Conservation (phyloP, 2,888 invertebrate genomes). For the Pherbina coryleti region DNA sequence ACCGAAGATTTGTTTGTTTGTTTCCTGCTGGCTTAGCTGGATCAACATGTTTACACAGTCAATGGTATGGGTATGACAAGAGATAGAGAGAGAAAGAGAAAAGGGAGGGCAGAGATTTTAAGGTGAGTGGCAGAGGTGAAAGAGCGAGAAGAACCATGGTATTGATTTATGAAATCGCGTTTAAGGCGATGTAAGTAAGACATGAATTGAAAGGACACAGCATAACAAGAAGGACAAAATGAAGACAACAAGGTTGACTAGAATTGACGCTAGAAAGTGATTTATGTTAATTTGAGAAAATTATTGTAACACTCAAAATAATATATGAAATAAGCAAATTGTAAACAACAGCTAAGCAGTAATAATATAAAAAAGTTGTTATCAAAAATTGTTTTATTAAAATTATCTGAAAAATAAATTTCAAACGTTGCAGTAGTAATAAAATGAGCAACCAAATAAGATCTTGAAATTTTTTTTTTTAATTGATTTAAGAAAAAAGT, state of each 20-base stretch:
- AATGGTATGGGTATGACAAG: neutral
- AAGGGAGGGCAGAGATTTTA: neutral
- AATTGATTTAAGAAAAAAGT: too few species aligned
- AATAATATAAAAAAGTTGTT: too few species aligned
- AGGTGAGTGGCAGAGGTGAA: neutral
- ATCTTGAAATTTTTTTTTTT: too few species aligned
- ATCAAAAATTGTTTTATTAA: too few species aligned
- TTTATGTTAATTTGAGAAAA: neutral
- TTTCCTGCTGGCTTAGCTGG: neutral
- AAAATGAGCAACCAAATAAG: too few species aligned
- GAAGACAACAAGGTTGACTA: neutral
- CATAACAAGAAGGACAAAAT: neutral
- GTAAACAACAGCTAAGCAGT: too few species aligned
- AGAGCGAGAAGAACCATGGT: neutral
- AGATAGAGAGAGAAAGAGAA: neutral
- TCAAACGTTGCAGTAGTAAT: too few species aligned
- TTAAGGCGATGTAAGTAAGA: neutral
- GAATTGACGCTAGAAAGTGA: neutral
- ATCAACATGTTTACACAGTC: neutral
- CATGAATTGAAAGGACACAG: neutral
- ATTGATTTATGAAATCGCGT: slow-evolving; percentile 10
- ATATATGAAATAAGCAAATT: too few species aligned
- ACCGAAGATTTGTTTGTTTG: neutral
- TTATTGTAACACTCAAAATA: neutral
- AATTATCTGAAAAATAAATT: too few species aligned